phyloP scores from a whole-genome alignment of 2,797 vertebrate genomes.

The Tangara arthus region DNA sequence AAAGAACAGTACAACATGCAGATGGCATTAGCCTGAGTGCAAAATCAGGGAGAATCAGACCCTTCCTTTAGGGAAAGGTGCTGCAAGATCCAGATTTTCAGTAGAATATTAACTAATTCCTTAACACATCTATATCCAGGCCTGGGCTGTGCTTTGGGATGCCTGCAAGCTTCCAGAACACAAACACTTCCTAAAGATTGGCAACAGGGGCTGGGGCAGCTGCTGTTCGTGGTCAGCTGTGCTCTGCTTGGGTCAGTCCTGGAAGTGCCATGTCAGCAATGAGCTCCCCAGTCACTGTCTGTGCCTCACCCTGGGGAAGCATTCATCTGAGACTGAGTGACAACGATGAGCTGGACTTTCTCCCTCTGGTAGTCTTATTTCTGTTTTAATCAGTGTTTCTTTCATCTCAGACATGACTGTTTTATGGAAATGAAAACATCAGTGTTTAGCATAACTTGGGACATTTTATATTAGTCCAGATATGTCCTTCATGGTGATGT shows the following conservation, averaged over 20 bases:
- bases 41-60: not conserved
- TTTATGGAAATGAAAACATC: not conserved
- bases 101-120: not conserved
- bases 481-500: not conserved
- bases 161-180: not conserved
- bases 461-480: not conserved
- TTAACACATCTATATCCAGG: not conserved
- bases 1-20: not conserved
- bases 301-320: not conserved
- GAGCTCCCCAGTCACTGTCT: not conserved
- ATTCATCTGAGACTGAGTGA: not conserved
- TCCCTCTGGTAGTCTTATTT: not conserved
- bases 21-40: not conserved
- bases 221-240: rapidly evolving
- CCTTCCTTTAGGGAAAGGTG: not conserved
- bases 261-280: not conserved
- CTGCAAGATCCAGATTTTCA: not conserved
- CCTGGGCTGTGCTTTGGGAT: not conserved
- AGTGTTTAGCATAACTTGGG: not conserved
- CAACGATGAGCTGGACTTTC: not conserved
- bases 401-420: not conserved
- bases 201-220: not conserved
- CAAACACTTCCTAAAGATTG: not conserved
- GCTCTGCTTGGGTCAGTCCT: not conserved
- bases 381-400: not conserved